A percentile compares a stretch with the other conserved stretches of the same genome.
Evolutionary conservation across 2,797 vertebrate species (phyloP).

Genomic region (Alca torda): DNA sequence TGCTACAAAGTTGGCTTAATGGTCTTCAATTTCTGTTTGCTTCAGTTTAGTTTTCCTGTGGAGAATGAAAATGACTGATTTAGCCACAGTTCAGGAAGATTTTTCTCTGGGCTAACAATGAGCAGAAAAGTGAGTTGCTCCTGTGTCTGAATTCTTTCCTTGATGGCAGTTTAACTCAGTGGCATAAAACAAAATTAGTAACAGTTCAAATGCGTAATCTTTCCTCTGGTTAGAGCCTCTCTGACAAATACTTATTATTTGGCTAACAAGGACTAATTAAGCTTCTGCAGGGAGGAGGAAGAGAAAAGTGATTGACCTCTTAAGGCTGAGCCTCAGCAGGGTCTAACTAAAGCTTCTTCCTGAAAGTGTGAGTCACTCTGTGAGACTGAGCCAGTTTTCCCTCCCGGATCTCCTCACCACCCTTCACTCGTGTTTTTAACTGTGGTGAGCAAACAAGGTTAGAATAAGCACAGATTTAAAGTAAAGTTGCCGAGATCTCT

Average conservation of each 20-base stretch:
- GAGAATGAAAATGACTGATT: neutral
- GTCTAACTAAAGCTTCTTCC: constrained; percentile 42
- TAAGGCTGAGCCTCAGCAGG: constrained; percentile 8
- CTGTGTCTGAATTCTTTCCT: constrained; percentile 28
- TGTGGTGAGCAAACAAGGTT: neutral
- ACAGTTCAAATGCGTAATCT: constrained; percentile 17
- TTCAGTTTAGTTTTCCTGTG: neutral
- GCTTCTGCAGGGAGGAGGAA: neutral
- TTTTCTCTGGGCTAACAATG: neutral
- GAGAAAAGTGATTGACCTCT: constrained; percentile 7
- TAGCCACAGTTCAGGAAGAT: neutral
- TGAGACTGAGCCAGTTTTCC: constrained; percentile 24
- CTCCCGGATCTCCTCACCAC: neutral
- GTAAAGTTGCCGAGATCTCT: neutral
- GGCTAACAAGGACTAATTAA: constrained; percentile 49
- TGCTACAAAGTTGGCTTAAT: neutral
- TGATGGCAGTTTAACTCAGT: constrained; percentile 6
- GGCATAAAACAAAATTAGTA: constrained; percentile 34
- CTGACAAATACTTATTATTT: constrained; percentile 27
- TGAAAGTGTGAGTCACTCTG: constrained; percentile 27
- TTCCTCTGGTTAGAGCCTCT: neutral
- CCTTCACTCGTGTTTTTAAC: neutral
- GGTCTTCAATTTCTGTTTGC: neutral
- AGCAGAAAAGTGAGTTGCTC: neutral
- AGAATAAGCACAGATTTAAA: neutral